A percentile compares a stretch with the other conserved stretches of the same genome.
Evolutionary conservation across 2,113 vertebrate species (phyloP).

Genomic region (Polypterus bichir): DNA sequence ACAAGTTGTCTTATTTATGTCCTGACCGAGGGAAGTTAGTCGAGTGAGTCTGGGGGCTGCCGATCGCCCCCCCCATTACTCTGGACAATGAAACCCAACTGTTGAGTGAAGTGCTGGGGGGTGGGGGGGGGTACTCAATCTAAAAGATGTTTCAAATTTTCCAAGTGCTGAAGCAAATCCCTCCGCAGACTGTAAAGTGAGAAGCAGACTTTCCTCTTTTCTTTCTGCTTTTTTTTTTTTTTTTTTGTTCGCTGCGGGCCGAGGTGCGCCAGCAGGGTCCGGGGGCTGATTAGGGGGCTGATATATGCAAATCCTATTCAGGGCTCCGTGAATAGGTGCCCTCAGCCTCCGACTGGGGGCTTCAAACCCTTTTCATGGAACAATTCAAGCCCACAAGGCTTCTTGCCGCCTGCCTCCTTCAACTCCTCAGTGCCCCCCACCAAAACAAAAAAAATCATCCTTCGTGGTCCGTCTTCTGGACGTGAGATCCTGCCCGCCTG

Average conservation of each 20-base stretch:
- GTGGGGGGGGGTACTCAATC: no score
- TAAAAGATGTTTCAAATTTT: no score
- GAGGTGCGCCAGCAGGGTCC: neutral
- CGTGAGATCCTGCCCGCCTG: no score
- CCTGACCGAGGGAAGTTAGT: neutral
- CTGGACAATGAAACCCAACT: no score
- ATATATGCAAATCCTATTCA: conserved; percentile 4
- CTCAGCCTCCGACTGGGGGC: neutral
- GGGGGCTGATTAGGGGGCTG: neutral
- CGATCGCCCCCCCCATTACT: conserved; percentile 9
- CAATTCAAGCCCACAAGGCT: neutral
- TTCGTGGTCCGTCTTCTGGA: no score
- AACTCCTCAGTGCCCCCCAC: no score
- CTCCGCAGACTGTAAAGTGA: no score
- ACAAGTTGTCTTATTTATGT: no score
- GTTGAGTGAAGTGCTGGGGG: no score
- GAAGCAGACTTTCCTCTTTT: neutral
- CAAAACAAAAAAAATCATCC: no score
- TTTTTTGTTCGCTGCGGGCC: neutral
- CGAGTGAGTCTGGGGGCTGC: conserved; percentile 28
- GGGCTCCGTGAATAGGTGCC: neutral
- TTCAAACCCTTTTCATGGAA: neutral
- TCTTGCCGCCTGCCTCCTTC: no score
- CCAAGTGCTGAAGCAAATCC: no score
- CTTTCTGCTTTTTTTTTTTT: neutral